A percentile compares a stretch with the other conserved stretches of the same genome.
Conservation (phyloP, 2,888 invertebrate genomes). For the Apamea epomidion region DNA sequence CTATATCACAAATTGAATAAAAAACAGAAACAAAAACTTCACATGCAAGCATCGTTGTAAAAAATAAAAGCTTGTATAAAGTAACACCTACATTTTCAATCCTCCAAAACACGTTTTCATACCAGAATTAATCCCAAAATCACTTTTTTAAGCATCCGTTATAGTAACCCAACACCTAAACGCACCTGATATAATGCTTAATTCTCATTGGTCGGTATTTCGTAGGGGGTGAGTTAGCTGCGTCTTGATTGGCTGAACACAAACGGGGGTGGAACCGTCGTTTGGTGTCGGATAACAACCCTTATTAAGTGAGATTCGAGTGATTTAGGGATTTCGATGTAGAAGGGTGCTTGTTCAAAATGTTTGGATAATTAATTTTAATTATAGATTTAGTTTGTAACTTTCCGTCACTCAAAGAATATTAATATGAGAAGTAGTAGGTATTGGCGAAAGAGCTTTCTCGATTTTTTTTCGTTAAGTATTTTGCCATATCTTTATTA, state of each 20-base stretch:
- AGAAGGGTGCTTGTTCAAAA: constrained; percentile 64
- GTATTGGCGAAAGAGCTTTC: background rate
- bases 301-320: constrained; percentile 79
- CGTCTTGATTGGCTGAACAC: constrained; percentile 74
- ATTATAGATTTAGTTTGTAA: constrained; percentile 29
- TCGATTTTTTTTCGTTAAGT: background rate
- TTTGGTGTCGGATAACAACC: constrained; percentile 79
- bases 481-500: no score
- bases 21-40: background rate
- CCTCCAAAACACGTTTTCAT: constrained; percentile 18
- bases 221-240: constrained; percentile 77
- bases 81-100: background rate
- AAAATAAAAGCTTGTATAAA: background rate
- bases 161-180: constrained; percentile 77
- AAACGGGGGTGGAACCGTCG: constrained; percentile 77
- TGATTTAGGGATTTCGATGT: constrained; percentile 81
- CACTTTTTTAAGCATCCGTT: constrained; percentile 65
- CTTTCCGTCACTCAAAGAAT: background rate
- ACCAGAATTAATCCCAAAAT: constrained; percentile 59
- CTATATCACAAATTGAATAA: background rate
- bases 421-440: background rate
- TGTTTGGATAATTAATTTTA: constrained; percentile 64
- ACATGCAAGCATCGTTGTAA: background rate
- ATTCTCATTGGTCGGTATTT: constrained; percentile 75
- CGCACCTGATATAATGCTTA: constrained; percentile 78